Evolutionary conservation across 2,888 invertebrate genomes (phyloP).

Genomic region (Pseudococcus viburni): DNA sequence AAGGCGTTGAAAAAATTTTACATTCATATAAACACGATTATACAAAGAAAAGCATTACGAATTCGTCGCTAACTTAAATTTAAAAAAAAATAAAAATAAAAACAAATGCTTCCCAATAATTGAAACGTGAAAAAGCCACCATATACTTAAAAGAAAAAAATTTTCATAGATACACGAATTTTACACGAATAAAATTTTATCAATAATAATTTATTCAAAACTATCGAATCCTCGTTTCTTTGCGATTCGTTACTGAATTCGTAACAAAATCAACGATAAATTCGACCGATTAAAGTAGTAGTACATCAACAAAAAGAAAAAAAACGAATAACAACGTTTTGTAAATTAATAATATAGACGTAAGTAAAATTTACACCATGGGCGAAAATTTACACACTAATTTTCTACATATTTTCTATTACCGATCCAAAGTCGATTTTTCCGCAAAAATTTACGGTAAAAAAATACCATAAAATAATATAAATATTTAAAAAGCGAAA

Average conservation of each 20-base stretch:
- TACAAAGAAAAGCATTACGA: slow-evolving; percentile 3
- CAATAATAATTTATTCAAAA: neutral
- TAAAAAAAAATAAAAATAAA: neutral
- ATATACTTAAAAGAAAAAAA: too few species aligned
- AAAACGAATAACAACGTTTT: slow-evolving; percentile 19
- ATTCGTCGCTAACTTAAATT: neutral
- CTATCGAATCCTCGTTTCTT: neutral
- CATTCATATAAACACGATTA: slow-evolving; percentile 3
- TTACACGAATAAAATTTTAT: neutral
- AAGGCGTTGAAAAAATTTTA: neutral
- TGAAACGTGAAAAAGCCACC: slow-evolving; percentile 5
- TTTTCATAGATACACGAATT: slow-evolving; percentile 13
- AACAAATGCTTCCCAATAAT: slow-evolving; percentile 42
- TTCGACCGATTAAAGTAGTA: neutral
- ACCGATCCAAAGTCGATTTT: neutral
- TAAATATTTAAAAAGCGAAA: neutral
- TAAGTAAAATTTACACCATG: neutral
- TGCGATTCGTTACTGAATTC: neutral
- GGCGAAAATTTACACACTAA: neutral
- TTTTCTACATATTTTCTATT: slow-evolving; percentile 13
- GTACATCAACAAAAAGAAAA: neutral
- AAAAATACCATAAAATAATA: neutral
- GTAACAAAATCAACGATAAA: neutral
- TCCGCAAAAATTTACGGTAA: neutral
- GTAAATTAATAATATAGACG: neutral